phyloP scores from a whole-genome alignment of 2,113 vertebrate species.

The Conger conger region DNA sequence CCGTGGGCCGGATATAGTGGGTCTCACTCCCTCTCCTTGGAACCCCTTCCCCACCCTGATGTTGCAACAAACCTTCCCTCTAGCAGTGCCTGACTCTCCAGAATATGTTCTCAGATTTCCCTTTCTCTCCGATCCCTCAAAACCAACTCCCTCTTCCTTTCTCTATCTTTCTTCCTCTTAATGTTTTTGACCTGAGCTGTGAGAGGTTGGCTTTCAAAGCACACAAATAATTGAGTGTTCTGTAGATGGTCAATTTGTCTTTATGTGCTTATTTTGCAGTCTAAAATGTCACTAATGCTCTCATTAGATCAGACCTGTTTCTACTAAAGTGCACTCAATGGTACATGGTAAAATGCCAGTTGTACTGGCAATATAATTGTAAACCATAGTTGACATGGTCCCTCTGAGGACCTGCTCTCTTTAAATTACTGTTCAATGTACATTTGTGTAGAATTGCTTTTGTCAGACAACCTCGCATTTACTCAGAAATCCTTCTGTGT shows the following conservation, averaged over 20 bases:
- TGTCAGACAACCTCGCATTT: not conserved
- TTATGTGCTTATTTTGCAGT: not conserved
- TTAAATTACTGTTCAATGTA: not conserved
- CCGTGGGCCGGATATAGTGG: slow-evolving; percentile 45
- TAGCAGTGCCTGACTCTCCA: slow-evolving; percentile 54
- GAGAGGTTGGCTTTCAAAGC: not conserved
- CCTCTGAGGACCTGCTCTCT: not conserved
- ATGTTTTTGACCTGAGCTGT: not conserved
- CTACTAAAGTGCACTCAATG: not conserved
- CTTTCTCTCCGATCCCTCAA: not conserved
- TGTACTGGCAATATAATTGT: too few species aligned
- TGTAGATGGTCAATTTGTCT: not conserved
- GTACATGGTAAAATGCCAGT: too few species aligned
- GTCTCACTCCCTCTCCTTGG: slow-evolving; percentile 24
- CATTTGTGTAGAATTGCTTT: not conserved
- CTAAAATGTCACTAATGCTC: not conserved
- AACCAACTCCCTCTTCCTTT: not conserved
- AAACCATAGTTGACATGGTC: too few species aligned
- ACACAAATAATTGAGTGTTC: not conserved
- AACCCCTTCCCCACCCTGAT: not conserved
- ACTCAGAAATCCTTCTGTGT: slow-evolving; percentile 1
- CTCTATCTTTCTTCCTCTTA: not conserved
- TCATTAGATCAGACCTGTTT: not conserved
- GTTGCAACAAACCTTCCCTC: slow-evolving; percentile 39
- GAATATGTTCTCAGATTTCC: slow-evolving; percentile 12